Conservation (phyloP, 1,140 invertebrate species). For the Drosophila ogumai region DNA sequence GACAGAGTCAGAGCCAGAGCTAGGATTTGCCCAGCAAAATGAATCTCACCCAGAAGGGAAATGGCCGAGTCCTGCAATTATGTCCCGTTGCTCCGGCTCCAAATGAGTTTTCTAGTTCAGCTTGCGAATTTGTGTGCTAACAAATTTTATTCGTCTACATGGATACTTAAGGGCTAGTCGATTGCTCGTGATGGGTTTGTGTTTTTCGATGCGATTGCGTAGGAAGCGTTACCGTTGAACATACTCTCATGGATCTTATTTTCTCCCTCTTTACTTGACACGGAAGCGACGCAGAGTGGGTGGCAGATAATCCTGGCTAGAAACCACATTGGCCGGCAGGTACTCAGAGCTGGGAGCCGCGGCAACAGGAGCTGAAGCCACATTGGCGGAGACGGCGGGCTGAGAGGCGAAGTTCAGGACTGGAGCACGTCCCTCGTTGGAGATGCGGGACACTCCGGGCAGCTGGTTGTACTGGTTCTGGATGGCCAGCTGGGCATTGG, state of each 20-base stretch:
- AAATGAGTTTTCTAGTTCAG: conserved; percentile 41
- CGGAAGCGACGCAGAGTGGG: conserved; percentile 73
- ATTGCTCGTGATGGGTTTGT: conserved; percentile 41
- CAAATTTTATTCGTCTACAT: conserved; percentile 69
- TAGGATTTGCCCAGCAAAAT: conserved; percentile 62
- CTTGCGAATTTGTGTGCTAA: conserved; percentile 49
- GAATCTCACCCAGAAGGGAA: conserved; percentile 51
- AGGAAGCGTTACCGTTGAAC: conserved; percentile 66
- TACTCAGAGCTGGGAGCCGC: conserved; percentile 48
- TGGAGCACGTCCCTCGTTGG: conserved; percentile 73
- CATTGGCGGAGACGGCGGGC: conserved; percentile 2
- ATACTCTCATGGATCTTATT: not conserved
- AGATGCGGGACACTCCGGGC: conserved; percentile 66
- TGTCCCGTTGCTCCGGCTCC: conserved; percentile 4
- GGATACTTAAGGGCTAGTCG: conserved; percentile 56
- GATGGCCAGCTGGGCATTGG: conserved; percentile 69
- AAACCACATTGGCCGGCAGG: conserved; percentile 59
- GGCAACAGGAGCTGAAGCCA: not conserved
- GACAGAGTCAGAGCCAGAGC: conserved; percentile 7
- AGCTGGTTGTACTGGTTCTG: conserved; percentile 75
- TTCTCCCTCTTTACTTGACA: conserved; percentile 52
- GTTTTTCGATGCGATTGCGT: conserved; percentile 37
- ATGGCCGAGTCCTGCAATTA: conserved; percentile 54
- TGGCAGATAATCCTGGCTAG: conserved; percentile 69
- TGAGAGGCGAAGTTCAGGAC: conserved; percentile 72